Evolutionary conservation across 53 echinoderm and acorn worm genomes (phyloP).

Genomic region (Paelopatides confundens): DNA sequence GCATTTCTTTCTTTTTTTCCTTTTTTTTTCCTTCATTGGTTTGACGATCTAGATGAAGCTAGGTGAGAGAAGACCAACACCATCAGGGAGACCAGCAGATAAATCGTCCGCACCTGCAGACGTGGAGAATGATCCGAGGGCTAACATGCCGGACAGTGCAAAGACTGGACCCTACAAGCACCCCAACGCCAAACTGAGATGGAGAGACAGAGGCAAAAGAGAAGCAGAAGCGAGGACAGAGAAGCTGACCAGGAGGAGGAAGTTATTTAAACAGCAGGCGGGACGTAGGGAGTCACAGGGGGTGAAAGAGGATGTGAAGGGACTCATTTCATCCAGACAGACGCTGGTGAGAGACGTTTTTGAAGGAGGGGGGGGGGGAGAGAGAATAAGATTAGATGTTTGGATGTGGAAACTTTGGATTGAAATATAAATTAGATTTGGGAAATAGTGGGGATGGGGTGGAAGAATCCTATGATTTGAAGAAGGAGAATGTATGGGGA

Average conservation of each 20-base stretch:
- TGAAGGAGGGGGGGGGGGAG: too few relatives aligned
- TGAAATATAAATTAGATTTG: too few relatives aligned
- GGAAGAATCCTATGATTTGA: too few relatives aligned
- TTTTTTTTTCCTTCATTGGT: too few relatives aligned
- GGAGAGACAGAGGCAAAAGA: conserved; percentile 72
- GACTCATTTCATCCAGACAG: background rate
- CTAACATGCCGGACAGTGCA: conserved; percentile 33
- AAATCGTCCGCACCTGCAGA: background rate
- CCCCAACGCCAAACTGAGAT: conserved; percentile 65
- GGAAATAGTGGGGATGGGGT: too few relatives aligned
- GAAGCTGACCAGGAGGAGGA: conserved; percentile 58
- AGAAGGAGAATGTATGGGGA: conserved; percentile 8
- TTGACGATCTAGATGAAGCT: too few relatives aligned
- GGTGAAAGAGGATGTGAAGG: conserved; percentile 10
- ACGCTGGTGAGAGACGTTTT: too few relatives aligned
- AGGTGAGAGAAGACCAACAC: too few relatives aligned
- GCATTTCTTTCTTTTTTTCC: too few relatives aligned
- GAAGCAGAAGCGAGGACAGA: conserved; percentile 67
- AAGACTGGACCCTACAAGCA: conserved; percentile 75
- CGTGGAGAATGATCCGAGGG: conserved; percentile 10
- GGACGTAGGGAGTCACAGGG: conserved; percentile 38
- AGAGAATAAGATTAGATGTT: too few relatives aligned
- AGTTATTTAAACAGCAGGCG: conserved; percentile 46
- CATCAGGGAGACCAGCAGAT: background rate
- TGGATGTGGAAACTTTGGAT: too few relatives aligned